Evolutionary conservation across 1,140 invertebrate genomes (phyloP).

Genomic region (Liolophura sinensis): DNA sequence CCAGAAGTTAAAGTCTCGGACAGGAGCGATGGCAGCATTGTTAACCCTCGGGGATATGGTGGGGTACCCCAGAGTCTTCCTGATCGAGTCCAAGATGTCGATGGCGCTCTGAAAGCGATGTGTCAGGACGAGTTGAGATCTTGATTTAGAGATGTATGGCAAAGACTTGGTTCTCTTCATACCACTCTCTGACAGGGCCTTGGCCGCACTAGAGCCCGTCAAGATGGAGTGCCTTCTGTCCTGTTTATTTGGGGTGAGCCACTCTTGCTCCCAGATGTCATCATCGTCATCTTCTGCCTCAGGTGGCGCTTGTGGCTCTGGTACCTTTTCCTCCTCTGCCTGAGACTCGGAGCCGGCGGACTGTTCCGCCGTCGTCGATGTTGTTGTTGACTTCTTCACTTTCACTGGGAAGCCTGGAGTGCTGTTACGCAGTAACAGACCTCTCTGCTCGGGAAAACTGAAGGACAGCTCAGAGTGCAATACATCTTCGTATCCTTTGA

Average conservation of each 20-base stretch:
- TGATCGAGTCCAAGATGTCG: constrained; percentile 46
- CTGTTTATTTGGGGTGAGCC: neutral
- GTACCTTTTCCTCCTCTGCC: neutral
- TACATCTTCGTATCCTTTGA: constrained; percentile 53
- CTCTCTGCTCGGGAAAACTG: constrained; percentile 25
- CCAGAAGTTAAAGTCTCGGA: constrained; percentile 40
- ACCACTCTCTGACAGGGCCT: neutral
- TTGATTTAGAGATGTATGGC: neutral
- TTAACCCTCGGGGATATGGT: constrained; percentile 29
- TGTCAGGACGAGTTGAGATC: constrained; percentile 34
- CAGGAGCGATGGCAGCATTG: constrained; percentile 18
- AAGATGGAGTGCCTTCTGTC: neutral
- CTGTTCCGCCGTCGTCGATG: neutral
- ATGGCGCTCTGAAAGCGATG: constrained; percentile 46
- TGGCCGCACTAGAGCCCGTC: neutral
- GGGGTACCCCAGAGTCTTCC: constrained; percentile 20
- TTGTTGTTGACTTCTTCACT: neutral
- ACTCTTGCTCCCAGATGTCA: neutral
- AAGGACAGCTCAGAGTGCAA: constrained; percentile 30
- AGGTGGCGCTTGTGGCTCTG: neutral
- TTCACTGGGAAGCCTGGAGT: constrained; percentile 1
- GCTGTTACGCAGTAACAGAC: neutral
- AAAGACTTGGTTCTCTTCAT: neutral
- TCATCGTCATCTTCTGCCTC: neutral
- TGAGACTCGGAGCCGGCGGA: neutral